Base-by-base conservation (phyloP, 2,113 vertebrate species). In the Syngnathoides biaculeatus region DNA sequence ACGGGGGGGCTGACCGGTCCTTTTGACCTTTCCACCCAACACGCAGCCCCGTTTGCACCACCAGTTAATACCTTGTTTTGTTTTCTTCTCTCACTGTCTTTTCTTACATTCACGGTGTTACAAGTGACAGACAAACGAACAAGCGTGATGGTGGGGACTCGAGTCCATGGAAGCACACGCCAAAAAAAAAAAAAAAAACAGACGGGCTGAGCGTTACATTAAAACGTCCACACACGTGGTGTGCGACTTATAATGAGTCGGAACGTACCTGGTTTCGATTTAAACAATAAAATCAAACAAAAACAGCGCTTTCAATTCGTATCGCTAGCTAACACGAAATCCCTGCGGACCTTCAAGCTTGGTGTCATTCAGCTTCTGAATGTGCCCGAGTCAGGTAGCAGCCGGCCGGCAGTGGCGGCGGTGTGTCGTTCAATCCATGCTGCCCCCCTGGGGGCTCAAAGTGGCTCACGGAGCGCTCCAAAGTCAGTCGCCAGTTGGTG, bases 21-120 rank as follows among this genome's bases (percentile, higher is more conserved):
- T 39, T 65, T 55, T 84, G 85, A 88, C 87, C 78, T 81, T 45
- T 75, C 59, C 64, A 83, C 70, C 69, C 52, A 7, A 7, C 65
- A 48, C 45, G 64, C 38, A 64, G 20, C 52, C 2, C 53, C 13
- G 59, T 50, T 50, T 45, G 30, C 60, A 14, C 13, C 12, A 27
- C 17, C 35, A 40, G 60, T 26, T 5, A 2, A 1, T 12, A 30
- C 35, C 43, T 5, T 15, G 40, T 20, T 19, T 8, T 55, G 20
- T 20, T 48, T 6, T 57, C 12, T 22, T 12, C 15, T 14, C 43
- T 5, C 6, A 35, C 2, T 35, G 2, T 35, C 13, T 0, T 3
- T 24, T n/a, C 24, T 20, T 24, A 24, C 47, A 19, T 40, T 19
- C 22, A 40, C 48, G 61, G 68, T 0, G 73, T 71, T 68, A 82